Evolutionary conservation across 2,797 vertebrate species (phyloP).

Genomic region (Bufotes viridis): DNA sequence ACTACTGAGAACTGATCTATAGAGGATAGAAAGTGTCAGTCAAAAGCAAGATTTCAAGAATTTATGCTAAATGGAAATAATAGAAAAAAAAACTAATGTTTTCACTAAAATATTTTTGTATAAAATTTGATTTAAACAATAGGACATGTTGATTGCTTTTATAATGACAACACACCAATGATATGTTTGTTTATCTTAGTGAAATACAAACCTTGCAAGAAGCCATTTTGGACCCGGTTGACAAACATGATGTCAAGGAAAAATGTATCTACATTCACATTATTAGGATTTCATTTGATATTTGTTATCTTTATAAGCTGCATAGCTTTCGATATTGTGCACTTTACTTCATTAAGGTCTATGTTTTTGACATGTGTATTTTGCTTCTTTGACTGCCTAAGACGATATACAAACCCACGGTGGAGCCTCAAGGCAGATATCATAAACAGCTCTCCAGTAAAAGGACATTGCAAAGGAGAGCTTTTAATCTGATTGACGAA

Average conservation of each 20-base stretch:
- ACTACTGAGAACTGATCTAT: not conserved
- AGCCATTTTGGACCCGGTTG: not conserved
- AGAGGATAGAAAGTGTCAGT: not conserved
- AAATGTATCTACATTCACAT: not conserved
- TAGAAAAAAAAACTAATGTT: not conserved
- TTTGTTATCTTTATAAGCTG: too few species aligned
- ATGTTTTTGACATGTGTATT: not conserved
- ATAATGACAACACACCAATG: not conserved
- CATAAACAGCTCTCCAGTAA: slow-evolving; percentile 85
- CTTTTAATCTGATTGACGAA: slow-evolving; percentile 87
- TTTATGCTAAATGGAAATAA: not conserved
- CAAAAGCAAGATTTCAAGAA: not conserved
- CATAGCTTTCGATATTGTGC: not conserved
- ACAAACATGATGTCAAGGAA: not conserved
- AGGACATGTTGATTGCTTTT: not conserved
- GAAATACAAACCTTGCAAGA: not conserved
- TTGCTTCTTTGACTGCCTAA: slow-evolving; percentile 64
- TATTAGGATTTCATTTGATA: not conserved
- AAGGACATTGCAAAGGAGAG: slow-evolving; percentile 83
- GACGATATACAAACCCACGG: slow-evolving; percentile 81
- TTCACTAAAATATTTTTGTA: not conserved
- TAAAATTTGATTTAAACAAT: not conserved
- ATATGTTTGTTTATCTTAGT: not conserved
- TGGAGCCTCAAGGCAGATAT: slow-evolving; percentile 77
- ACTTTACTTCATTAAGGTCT: not conserved